Evolutionary conservation across 2,797 vertebrate species (phyloP).

Genomic region (Schizopygopsis malacanthus): DNA sequence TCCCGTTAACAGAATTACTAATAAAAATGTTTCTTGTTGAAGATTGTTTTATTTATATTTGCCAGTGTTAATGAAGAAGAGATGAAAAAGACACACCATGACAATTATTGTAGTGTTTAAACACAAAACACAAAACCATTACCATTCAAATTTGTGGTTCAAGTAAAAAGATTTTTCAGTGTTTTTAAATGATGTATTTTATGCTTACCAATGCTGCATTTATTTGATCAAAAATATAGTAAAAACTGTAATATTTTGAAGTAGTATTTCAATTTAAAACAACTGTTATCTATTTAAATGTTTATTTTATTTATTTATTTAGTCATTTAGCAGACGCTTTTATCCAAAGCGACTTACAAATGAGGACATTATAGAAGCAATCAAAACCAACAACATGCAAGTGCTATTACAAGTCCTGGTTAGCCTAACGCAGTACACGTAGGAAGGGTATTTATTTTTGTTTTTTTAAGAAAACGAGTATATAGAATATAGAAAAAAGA

Average conservation of each 20-base stretch:
- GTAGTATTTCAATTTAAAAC: not conserved
- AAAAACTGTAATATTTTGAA: not conserved
- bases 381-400: too few relatives aligned
- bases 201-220: not conserved
- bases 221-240: not conserved
- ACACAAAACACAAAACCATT: not conserved
- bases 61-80: not conserved
- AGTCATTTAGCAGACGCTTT: too few relatives aligned
- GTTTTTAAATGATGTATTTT: not conserved
- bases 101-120: not conserved
- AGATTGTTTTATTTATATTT: not conserved
- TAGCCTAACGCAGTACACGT: too few relatives aligned
- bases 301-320: too few relatives aligned
- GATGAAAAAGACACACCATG: not conserved
- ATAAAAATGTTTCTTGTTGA: not conserved
- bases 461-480: too few relatives aligned
- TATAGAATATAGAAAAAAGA: too few relatives aligned
- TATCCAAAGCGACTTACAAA: too few relatives aligned
- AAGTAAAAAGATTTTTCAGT: not conserved
- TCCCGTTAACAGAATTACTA: not conserved
- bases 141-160: not conserved
- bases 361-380: too few relatives aligned
- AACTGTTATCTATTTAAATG: not conserved
- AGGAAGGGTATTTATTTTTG: too few relatives aligned
- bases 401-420: too few relatives aligned